Conservation (phyloP, 2,888 invertebrate genomes). For the Noctua pronuba region DNA sequence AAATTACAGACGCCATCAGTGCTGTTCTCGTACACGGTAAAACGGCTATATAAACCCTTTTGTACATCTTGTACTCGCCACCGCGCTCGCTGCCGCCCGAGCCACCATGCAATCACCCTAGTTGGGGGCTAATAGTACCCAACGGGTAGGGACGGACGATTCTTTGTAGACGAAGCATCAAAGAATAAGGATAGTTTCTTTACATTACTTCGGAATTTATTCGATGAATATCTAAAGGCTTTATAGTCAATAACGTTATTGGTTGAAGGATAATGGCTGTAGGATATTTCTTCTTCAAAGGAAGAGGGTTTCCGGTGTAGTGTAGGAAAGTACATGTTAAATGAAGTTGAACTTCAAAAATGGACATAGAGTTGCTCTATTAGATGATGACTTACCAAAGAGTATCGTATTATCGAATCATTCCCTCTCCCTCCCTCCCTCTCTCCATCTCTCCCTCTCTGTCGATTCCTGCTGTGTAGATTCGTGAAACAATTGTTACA, state of each 20-base stretch:
- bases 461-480: too few species aligned
- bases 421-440: too few species aligned
- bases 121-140: slow-evolving; percentile 1
- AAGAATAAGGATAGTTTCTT: slow-evolving; percentile 39
- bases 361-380: too few species aligned
- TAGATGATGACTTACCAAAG: too few species aligned
- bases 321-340: neutral
- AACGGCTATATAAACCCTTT: too few species aligned
- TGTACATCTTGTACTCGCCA: too few species aligned
- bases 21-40: too few species aligned
- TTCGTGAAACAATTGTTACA: too few species aligned
- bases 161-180: slow-evolving; percentile 31
- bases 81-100: neutral
- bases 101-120: neutral
- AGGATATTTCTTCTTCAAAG: neutral
- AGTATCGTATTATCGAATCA: too few species aligned
- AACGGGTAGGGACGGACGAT: neutral
- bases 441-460: too few species aligned
- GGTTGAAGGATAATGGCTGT: slow-evolving; percentile 20
- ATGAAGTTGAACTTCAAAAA: neutral
- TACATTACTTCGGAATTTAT: slow-evolving; percentile 43
- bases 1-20: too few species aligned
- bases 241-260: slow-evolving; percentile 23
- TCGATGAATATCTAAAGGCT: slow-evolving; percentile 38
- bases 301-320: neutral